Base-by-base conservation (phyloP, 2,113 vertebrate species). In the Atherinomorus stipes region DNA sequence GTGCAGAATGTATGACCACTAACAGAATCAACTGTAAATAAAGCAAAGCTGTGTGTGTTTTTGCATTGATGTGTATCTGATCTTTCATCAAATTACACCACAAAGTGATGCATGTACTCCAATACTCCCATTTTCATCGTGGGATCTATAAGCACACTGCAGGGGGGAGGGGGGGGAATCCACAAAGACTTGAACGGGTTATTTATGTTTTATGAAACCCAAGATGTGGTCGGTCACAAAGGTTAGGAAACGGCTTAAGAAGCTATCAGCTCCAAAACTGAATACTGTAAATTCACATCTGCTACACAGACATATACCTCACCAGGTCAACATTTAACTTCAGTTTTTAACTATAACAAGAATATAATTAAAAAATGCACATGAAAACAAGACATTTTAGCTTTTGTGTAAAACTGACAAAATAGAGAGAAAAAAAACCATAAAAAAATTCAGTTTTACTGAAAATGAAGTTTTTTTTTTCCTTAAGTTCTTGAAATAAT, bases 241-340 rank as follows among this genome's bases (percentile, higher is more conserved):
- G 3, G 4, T 56, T 50, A 68, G 22, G 65, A 58, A 11, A 42
- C 45, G 22, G 45, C 40, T 64, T 64, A 34, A 21, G 38, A 18
- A 34, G 9, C 31, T 7, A 80, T 50, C 38, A 83, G 54, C 50
- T 71, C 84, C 49, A 63, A 71, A 76, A 74, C 11, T 80, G 19
- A 87, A 83, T 60, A 85, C 26, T 65, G 44, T 70, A 34, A 37
- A 56, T n/a, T 61, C 26, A 71, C 3, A 31, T 74, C 47, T 63
- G 52, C 53, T 60, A 18, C 22, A 26, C 28, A n/a, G n/a, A n/a
- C n/a, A 9, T 23, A 70, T 5, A 77, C 25, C 10, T 34, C 1
- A 73, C 61, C 56, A 47, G 54, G 65, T 15, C 6, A 44, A 74
- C 11, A 63, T 80, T 28, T 51, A 65, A 62, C 18, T 49, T 64